Evolutionary conservation across 2,888 invertebrate genomes (phyloP).

Genomic region (Stratiomys singularior): DNA sequence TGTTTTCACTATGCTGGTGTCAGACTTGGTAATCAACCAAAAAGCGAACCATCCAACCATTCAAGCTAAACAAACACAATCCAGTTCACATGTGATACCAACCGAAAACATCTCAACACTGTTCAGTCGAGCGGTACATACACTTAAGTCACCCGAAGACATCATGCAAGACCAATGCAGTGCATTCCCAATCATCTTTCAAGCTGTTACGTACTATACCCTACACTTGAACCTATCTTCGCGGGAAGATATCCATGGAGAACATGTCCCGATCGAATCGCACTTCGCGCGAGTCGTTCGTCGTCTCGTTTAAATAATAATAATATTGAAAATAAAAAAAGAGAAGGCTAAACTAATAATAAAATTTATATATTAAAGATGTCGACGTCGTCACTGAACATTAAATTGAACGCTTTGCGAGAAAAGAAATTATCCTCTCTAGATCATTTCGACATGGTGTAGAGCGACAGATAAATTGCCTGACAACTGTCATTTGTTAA

Average conservation of each 20-base stretch:
- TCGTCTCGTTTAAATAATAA: not conserved
- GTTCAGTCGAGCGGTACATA: not conserved
- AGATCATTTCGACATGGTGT: slow-evolving; percentile 16
- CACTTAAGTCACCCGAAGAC: not conserved
- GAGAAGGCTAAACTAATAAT: too few species aligned
- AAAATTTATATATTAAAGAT: too few species aligned
- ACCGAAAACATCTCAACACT: slow-evolving; percentile 32
- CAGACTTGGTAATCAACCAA: slow-evolving; percentile 31
- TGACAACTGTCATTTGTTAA: slow-evolving; percentile 52
- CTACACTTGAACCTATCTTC: not conserved
- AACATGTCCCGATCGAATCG: not conserved
- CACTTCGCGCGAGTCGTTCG: not conserved
- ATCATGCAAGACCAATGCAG: slow-evolving; percentile 1
- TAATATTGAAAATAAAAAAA: not conserved
- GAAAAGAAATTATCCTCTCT: slow-evolving; percentile 25
- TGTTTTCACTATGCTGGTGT: slow-evolving; percentile 43
- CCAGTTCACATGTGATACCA: too few species aligned
- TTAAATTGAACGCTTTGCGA: not conserved
- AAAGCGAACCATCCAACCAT: not conserved
- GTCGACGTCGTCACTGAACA: too few species aligned
- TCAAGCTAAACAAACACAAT: too few species aligned
- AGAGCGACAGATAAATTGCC: slow-evolving; percentile 48
- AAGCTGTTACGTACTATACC: not conserved
- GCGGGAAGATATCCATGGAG: not conserved
- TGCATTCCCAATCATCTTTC: not conserved